Base-by-base conservation (phyloP, 2,888 invertebrate species). In the Geophilus truncorum region DNA sequence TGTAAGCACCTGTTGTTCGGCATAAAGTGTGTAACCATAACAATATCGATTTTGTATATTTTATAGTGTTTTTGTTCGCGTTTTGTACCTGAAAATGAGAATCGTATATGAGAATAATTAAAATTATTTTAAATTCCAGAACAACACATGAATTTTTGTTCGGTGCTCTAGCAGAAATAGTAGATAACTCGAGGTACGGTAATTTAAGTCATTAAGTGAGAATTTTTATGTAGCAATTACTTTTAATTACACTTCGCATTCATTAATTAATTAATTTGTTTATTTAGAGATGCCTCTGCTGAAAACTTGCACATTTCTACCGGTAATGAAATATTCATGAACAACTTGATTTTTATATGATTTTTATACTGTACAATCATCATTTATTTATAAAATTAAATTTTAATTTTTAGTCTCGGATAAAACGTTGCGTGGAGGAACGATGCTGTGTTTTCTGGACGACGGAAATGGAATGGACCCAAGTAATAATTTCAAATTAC, bases 391-490 rank as follows among this genome's bases (percentile, higher is more conserved):
- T 5, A 15, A 23, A 3, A 79, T 25, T 30, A n/a, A n/a, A 21
- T 10, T 28, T 10, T 78, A 15, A 32, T 75, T 36, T 51, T 82
- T 80, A 80, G 79, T 81, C 1, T 23, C 51, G 1, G 79, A 80
- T 36, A 80, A 21, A n/a, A 75, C 6, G 5, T 23, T 80, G 18
- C 18, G 34, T 9, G 80, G 80, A 9, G 80, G 80, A 15, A 25
- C n/a, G 23, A 70, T 80, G 80, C 36, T 80, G 4, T 75, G 21
- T 21, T 80, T 80, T 75, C 18, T 32, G 28, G 80, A 80, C 34
- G 80, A 80, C 76, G 80, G 80, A 12, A 76, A 80, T 75, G 80
- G 80, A 12, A 80, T 80, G 80, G 40, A 75, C 36, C 80, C 75
- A 9, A n/a, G 80, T 80, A 15, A 30, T 23, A 25, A 23, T n/a